These are phyloP conservation scores for Campylomormyrus tamandua DNA, from an alignment of 2,113 vertebrate genomes.

Conservation along the genomic window DNA sequence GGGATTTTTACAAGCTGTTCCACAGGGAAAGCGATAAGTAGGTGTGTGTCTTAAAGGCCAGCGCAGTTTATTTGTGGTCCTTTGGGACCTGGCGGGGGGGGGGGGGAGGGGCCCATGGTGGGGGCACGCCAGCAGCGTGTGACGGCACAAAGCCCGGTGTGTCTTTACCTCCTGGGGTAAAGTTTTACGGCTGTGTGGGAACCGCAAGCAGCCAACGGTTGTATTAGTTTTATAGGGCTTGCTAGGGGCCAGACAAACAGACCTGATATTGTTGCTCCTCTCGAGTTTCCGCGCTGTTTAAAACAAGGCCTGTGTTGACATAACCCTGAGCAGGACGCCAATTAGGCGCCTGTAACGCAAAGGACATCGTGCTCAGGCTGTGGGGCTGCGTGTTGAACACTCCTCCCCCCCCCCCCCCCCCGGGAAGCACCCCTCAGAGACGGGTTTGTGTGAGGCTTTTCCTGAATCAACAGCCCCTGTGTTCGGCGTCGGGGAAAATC, in stretches of 20 bases:
- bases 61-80: conserved; percentile 26
- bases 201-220: conserved; percentile 28
- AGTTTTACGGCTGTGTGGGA: conserved; percentile 35
- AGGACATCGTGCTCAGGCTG: conserved; percentile 27
- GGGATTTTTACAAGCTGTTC: background rate
- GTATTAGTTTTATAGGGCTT: conserved; percentile 36
- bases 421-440: background rate
- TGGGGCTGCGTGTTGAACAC: conserved; percentile 24
- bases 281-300: conserved; percentile 38
- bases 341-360: conserved; percentile 44
- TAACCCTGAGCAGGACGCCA: conserved; percentile 51
- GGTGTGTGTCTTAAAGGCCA: background rate
- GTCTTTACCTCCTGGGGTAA: conserved; percentile 27
- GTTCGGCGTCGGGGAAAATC: background rate
- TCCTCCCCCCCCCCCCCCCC: background rate
- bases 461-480: conserved; percentile 25
- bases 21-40: background rate
- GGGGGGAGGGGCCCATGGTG: background rate
- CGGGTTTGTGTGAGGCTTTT: conserved; percentile 1
- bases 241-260: conserved; percentile 40
- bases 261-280: conserved; percentile 43
- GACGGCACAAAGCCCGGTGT: conserved; percentile 7
- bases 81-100: conserved; percentile 14
- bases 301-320: conserved; percentile 43
- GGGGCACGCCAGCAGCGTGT: conserved; percentile 17